Evolutionary conservation across 2,888 invertebrate genomes (phyloP).

Genomic region (Nysson spinosus): DNA sequence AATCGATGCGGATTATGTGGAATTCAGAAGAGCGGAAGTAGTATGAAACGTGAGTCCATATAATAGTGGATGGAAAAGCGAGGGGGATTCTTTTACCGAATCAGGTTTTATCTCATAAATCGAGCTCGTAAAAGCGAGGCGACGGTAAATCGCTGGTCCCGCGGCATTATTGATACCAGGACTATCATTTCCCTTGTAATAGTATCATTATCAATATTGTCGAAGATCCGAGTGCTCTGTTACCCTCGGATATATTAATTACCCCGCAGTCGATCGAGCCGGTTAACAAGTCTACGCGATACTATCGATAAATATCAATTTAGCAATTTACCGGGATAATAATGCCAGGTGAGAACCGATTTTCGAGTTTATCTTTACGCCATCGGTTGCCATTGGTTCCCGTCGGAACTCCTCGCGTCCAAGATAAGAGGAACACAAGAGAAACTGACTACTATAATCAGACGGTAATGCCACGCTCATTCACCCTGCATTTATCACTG

Average conservation of each 20-base stretch:
- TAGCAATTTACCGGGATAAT: not conserved
- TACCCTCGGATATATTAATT: conserved; percentile 42
- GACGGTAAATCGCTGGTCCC: conserved; percentile 10
- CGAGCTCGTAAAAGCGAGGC: conserved; percentile 6
- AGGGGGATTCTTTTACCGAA: not conserved
- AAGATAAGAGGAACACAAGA: not conserved
- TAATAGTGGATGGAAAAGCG: not conserved
- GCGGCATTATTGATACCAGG: conserved; percentile 24
- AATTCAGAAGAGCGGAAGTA: too few relatives aligned
- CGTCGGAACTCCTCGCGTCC: not conserved
- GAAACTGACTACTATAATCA: conserved; percentile 16
- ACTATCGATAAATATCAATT: conserved; percentile 15
- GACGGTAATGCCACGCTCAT: conserved; percentile 24
- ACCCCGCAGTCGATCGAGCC: conserved; percentile 9
- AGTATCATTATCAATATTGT: conserved; percentile 38
- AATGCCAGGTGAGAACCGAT: conserved; percentile 1
- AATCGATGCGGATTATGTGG: too few relatives aligned
- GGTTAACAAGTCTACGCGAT: conserved; percentile 11
- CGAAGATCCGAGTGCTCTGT: conserved; percentile 25
- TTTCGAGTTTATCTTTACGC: conserved; percentile 4
- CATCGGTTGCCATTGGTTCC: conserved; percentile 5
- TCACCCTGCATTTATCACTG: conserved; percentile 5
- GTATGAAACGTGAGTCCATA: not conserved
- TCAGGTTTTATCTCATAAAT: conserved; percentile 43
- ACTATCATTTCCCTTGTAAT: conserved; percentile 34